Evolutionary conservation across 2,888 invertebrate species (phyloP).

Genomic region (Autographa pulchrina): DNA sequence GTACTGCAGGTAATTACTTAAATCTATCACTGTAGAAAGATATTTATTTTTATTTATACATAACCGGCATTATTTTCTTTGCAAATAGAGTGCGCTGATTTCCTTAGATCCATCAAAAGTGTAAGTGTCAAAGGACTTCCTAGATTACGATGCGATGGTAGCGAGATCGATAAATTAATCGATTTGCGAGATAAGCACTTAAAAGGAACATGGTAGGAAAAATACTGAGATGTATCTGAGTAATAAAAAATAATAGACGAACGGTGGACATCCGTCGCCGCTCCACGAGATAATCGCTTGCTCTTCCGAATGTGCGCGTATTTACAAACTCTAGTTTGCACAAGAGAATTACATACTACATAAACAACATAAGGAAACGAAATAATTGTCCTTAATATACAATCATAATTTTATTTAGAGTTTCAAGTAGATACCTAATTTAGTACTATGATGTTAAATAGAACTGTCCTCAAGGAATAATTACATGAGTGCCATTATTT

Average conservation of each 20-base stretch:
- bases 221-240: neutral
- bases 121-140: neutral
- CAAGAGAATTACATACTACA: neutral
- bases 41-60: too few species aligned
- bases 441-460: too few species aligned
- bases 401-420: neutral
- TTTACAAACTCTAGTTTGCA: constrained; percentile 10
- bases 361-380: neutral
- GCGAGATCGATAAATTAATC: constrained; percentile 1
- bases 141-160: neutral
- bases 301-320: constrained; percentile 29
- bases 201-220: neutral
- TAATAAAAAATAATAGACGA: constrained; percentile 5
- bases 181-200: neutral
- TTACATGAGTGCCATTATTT: too few species aligned
- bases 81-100: too few species aligned
- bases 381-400: too few species aligned
- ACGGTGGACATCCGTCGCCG: constrained; percentile 15
- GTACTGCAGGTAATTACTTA: too few species aligned
- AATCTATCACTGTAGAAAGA: too few species aligned
- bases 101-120: too few species aligned
- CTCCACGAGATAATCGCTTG: constrained; percentile 10
- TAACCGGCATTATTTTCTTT: too few species aligned
- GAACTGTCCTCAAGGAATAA: too few species aligned
- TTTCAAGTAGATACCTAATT: too few species aligned